These are phyloP conservation scores for Prochilodus magdalenae DNA, from an alignment of 2,113 vertebrate species.

Conservation along the genomic window DNA sequence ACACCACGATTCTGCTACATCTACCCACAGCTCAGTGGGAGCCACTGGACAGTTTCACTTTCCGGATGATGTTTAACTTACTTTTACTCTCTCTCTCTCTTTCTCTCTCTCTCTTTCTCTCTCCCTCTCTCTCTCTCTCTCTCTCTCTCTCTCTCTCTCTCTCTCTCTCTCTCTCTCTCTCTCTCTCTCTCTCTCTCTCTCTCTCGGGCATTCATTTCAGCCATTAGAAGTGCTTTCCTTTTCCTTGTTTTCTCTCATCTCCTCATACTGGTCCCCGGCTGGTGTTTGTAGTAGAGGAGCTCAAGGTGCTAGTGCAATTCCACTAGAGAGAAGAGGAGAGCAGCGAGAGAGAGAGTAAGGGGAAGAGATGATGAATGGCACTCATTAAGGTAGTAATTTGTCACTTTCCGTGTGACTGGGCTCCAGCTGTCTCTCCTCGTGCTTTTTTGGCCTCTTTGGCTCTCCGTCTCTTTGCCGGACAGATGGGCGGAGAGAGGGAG, in stretches of 20 bases:
- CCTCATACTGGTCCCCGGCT: slow-evolving; percentile 21
- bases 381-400: slow-evolving; percentile 83
- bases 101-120: too few species aligned
- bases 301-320: slow-evolving; percentile 7
- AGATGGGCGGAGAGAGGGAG: slow-evolving; percentile 76
- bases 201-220: slow-evolving; percentile 40
- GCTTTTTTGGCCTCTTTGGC: slow-evolving; percentile 67
- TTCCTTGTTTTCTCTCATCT: slow-evolving; percentile 22
- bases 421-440: slow-evolving; percentile 82
- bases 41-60: slow-evolving; percentile 33
- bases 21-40: neutral
- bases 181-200: slow-evolving; percentile 5
- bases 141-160: too few species aligned
- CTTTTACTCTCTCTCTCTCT: too few species aligned
- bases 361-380: slow-evolving; percentile 82
- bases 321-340: slow-evolving; percentile 22
- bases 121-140: too few species aligned
- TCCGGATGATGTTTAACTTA: neutral
- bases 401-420: slow-evolving; percentile 83
- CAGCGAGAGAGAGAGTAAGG: slow-evolving; percentile 52
- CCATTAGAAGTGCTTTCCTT: neutral
- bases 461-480: slow-evolving; percentile 65
- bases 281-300: slow-evolving; percentile 13
- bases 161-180: neutral
- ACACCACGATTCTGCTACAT: too few species aligned